Conservation (phyloP, 2,888 invertebrate genomes). For the Trachelus troglodyta region DNA sequence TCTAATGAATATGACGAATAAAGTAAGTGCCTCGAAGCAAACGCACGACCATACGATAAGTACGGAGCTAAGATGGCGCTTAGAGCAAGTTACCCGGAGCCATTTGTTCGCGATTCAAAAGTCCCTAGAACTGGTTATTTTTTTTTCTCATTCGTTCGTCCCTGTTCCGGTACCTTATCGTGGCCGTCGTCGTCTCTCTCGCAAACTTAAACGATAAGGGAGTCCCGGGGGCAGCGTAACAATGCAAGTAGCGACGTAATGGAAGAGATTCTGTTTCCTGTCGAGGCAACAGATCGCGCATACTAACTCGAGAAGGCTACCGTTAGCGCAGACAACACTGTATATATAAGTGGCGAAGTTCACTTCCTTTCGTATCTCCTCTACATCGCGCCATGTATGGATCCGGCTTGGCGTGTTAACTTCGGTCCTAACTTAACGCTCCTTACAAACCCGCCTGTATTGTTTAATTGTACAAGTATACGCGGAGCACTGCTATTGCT, state of each 20-base stretch:
- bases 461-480: slow-evolving; percentile 8
- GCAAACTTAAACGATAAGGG: slow-evolving; percentile 37
- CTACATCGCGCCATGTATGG: slow-evolving; percentile 8
- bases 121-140: neutral
- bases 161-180: neutral
- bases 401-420: slow-evolving; percentile 6
- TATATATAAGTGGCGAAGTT: slow-evolving; percentile 4
- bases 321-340: slow-evolving; percentile 35
- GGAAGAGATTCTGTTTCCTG: slow-evolving; percentile 59
- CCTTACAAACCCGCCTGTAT: neutral
- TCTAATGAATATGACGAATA: neutral
- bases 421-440: slow-evolving; percentile 10
- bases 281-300: slow-evolving; percentile 57
- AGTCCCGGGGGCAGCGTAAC: slow-evolving; percentile 40
- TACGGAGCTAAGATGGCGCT: neutral
- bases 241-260: slow-evolving; percentile 50
- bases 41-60: neutral
- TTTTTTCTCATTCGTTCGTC: neutral
- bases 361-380: slow-evolving; percentile 11
- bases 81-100: neutral
- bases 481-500: neutral
- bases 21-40: neutral
- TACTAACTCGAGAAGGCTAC: slow-evolving; percentile 54
- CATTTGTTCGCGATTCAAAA: neutral
- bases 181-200: neutral